phyloP scores from a whole-genome alignment of 2,888 invertebrate species.

The Homarus gammarus region DNA sequence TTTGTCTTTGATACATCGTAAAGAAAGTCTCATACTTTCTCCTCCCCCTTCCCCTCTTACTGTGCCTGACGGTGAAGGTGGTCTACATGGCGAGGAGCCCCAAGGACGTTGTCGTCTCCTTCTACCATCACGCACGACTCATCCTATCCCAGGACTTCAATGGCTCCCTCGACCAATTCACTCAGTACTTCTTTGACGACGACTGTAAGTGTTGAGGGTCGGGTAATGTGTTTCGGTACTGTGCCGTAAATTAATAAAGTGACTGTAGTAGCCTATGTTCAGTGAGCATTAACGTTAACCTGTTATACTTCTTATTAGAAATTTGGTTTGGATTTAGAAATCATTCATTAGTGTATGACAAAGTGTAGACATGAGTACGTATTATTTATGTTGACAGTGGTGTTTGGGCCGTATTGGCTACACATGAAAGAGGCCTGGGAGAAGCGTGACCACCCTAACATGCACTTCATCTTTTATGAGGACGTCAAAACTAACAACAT shows the following conservation, averaged over 20 bases:
- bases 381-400: neutral
- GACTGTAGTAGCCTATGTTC: too few relatives aligned
- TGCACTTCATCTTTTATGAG: constrained; percentile 54
- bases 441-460: constrained; percentile 43
- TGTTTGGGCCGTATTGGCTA: constrained; percentile 37
- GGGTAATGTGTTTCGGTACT: constrained; percentile 36
- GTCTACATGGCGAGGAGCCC: too few relatives aligned
- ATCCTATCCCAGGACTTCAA: neutral
- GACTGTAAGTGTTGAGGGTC: neutral
- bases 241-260: neutral
- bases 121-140: neutral
- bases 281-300: too few relatives aligned
- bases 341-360: too few relatives aligned
- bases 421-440: constrained; percentile 54
- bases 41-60: too few relatives aligned
- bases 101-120: too few relatives aligned
- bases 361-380: too few relatives aligned
- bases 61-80: too few relatives aligned
- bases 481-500: constrained; percentile 38
- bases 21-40: too few relatives aligned
- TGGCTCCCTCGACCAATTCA: neutral
- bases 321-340: too few relatives aligned
- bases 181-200: constrained; percentile 4
- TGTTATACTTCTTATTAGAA: too few relatives aligned
- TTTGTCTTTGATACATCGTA: too few relatives aligned